These are phyloP conservation scores for Sphenodon punctatus DNA, from an alignment of 2,797 vertebrate species.

Conservation along the genomic window DNA sequence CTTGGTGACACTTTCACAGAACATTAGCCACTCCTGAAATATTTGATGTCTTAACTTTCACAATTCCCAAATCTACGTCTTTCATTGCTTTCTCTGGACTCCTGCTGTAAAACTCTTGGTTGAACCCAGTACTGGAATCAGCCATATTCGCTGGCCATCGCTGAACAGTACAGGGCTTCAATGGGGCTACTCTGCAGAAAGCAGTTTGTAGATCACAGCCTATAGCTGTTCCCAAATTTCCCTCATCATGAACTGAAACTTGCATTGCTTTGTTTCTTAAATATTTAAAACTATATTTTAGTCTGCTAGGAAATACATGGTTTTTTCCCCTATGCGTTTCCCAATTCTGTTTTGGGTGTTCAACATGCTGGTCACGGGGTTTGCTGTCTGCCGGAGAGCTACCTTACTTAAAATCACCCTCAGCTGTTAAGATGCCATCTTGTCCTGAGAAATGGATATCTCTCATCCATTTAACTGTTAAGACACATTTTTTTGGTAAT, in stretches of 20 bases:
- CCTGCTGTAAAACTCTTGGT: not conserved
- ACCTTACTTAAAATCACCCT: not conserved
- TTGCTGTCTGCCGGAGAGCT: not conserved
- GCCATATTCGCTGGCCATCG: not conserved
- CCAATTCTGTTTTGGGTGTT: not conserved
- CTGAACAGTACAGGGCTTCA: not conserved
- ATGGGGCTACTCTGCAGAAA: too few species aligned
- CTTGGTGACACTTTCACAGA: not conserved
- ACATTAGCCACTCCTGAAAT: not conserved
- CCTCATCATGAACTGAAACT: too few species aligned
- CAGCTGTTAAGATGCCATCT: not conserved
- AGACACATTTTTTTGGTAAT: not conserved
- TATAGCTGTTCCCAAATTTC: too few species aligned
- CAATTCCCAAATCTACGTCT: not conserved
- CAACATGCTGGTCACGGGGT: not conserved
- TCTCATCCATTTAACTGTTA: not conserved
- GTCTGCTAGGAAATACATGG: not conserved
- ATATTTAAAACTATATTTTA: constrained; percentile 6
- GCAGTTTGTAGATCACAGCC: too few species aligned
- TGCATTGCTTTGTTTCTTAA: constrained; percentile 1
- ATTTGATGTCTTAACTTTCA: not conserved
- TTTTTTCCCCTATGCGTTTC: constrained; percentile 3
- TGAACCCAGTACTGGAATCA: not conserved
- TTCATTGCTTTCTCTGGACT: not conserved
- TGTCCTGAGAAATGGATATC: not conserved